Evolutionary conservation across 1,140 invertebrate genomes (phyloP), one percentile per base, ranked within the genome.

Genomic region (Tetramorium parvispinum): DNA sequence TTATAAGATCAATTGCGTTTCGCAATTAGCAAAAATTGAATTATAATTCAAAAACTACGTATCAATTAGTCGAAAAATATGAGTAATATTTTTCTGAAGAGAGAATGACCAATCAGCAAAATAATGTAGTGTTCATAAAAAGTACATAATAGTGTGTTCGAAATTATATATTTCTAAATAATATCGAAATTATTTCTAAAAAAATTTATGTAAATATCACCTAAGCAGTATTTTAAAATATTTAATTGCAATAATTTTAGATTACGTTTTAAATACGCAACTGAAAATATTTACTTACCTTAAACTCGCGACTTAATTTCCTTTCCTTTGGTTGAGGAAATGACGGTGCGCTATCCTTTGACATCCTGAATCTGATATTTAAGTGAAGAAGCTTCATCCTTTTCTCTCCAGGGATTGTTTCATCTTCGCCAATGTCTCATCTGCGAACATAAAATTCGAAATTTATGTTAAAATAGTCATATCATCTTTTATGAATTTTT

Each of bases 291-390:
- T 73, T 83, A 37, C 53, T 49, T 59, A 70, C 79, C 68, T 83
- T 73, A 21, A 59, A 83, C 11, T 83, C 24, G 68, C 40, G 40
- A 83, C 40, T 83, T 59, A 83, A 83, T 73, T 83, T 73, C 43
- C 40, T 83, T 73, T 53, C 53, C 27, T 57, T 73, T 59, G 68
- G 37, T 73, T 59, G 79, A 43, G 68, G 43, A 73, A 49, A 83
- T 83, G 68, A 83, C 53, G 24, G 40, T 59, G 40, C 53, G n/a
- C 40, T 82, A 82, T 82, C 79, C 79, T 83, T 83, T 83, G 68
- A 83, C 79, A 83, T 83, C 53, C 79, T 83, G 79, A 83, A 59
- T 83, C 79, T 73, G 79, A 73, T 83, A 40, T 83, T 83, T 83
- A 83, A 73, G 37, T 73, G 24, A 83, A 46, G 79, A 83, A 73